Percentiles rank a stretch among this genome's conserved stretches.
Evolutionary conservation across 1,140 invertebrate genomes (phyloP).

Genomic region (Drosophila navojoa): DNA sequence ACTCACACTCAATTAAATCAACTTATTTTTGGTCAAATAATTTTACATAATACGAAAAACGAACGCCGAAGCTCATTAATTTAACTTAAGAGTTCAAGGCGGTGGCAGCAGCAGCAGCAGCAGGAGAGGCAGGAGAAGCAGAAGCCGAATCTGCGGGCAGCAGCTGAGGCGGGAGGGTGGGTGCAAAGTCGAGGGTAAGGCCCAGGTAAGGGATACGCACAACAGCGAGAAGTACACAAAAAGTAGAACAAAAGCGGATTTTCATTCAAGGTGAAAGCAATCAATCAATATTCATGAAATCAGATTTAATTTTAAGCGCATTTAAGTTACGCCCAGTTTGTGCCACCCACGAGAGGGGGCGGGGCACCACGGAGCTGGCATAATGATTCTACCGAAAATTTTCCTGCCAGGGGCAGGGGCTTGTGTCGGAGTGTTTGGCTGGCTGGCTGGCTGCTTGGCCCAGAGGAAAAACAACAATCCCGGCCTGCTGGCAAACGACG

Average conservation of each 20-base stretch:
- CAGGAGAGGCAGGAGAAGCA: too few relatives aligned
- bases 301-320: constrained; percentile 82
- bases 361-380: background rate
- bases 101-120: background rate
- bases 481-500: constrained; percentile 53
- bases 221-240: constrained; percentile 35
- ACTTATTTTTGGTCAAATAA: constrained; percentile 81
- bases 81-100: constrained; percentile 75
- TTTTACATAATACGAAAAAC: constrained; percentile 68
- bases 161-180: too few relatives aligned
- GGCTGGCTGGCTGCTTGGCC: background rate
- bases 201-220: constrained; percentile 53
- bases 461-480: constrained; percentile 60
- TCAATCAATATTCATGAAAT: constrained; percentile 83
- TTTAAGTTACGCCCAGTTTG: constrained; percentile 67
- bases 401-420: constrained; percentile 25
- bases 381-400: constrained; percentile 71
- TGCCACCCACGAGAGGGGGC: background rate
- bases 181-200: constrained; percentile 36
- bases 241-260: constrained; percentile 79
- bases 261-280: constrained; percentile 83
- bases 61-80: constrained; percentile 73
- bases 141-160: background rate
- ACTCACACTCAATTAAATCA: constrained; percentile 78
- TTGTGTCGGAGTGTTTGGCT: too few relatives aligned